phyloP scores from a whole-genome alignment of 2,888 invertebrate species.

The Drosophila subquinaria region DNA sequence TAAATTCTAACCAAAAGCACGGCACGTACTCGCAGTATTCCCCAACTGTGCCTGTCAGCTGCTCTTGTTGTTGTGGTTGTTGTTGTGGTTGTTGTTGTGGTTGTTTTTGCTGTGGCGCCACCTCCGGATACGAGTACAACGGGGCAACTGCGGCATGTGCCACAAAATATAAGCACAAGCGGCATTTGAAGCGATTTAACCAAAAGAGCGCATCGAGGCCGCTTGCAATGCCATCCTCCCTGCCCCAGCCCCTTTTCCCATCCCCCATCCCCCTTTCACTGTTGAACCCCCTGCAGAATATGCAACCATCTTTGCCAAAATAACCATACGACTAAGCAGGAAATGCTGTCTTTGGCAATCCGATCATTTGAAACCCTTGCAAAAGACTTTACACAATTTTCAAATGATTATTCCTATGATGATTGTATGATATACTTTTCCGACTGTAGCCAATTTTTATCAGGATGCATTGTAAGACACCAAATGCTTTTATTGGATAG shows the following conservation, averaged over 20 bases:
- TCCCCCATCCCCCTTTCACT: neutral
- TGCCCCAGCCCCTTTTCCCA: too few species aligned
- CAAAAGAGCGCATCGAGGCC: conserved; percentile 55
- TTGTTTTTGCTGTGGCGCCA: neutral
- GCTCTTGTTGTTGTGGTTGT: conserved; percentile 11
- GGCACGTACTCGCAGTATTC: conserved; percentile 62
- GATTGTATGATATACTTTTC: too few species aligned
- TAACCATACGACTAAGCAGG: neutral
- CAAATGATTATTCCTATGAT: too few species aligned
- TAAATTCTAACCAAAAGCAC: conserved; percentile 58
- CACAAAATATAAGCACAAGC: conserved; percentile 40
- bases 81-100: neutral
- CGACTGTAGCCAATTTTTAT: too few species aligned
- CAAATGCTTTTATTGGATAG: too few species aligned
- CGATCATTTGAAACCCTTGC: neutral
- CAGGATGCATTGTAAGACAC: too few species aligned
- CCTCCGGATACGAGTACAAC: conserved; percentile 12
- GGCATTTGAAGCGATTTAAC: conserved; percentile 57
- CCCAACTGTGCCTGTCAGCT: conserved; percentile 67
- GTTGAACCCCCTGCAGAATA: neutral
- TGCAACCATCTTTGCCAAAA: conserved; percentile 17
- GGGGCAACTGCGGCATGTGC: conserved; percentile 28
- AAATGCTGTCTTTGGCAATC: neutral
- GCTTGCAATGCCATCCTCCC: conserved; percentile 2
- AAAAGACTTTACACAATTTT: neutral